Evolutionary conservation across 2,888 invertebrate species (phyloP), one percentile per base, ranked within the genome.

Genomic region (Dastarcus helophoroides): DNA sequence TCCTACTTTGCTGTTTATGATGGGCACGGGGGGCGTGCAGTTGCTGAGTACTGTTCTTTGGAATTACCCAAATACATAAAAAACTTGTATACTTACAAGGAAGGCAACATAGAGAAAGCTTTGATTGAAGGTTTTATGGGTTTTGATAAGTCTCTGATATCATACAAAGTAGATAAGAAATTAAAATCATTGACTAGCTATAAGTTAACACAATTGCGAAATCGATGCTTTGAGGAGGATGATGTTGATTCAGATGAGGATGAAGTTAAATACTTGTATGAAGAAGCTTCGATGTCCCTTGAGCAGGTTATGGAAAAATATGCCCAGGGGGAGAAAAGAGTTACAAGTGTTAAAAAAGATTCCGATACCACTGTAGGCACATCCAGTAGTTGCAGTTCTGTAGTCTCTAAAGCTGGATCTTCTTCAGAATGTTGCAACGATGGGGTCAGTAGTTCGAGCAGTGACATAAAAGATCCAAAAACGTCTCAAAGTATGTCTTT

Each of bases 1-100:
- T 79, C 89, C 7, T 67, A 94, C 29, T 98, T 98, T 67, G 95
- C 93, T 28, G 95, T 98, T 0, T 98, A 94, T 59, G 98, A 98
- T 67, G 98, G 97, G 0, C 98, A 98, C 60, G 97, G 97, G 21
- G 97, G 97, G 30, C 79, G 85, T 12, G 95, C 95, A 65, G 95
- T 97, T 14, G 91, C 95, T 1, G 74, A 80, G 40, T 97, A 94
- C 60, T 85, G 84, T 56, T 76, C 90, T 5, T 68, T 76, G 51
- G 76, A 88, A 53, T 67, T 94, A 31, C 95, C 91, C 1, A 67
- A 81, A 14, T 89, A 76, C 54, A 74, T 97, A 4, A 86, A 85
- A 64, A 65, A 73, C 22, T 70, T 75, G 25, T 73, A 77, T 23
- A 69, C 76, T 2, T 89, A 85, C 50, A 78, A 81, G 56, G 69